Evolutionary conservation across 2,888 invertebrate genomes (phyloP).

Genomic region (Ophion obscuratus): DNA sequence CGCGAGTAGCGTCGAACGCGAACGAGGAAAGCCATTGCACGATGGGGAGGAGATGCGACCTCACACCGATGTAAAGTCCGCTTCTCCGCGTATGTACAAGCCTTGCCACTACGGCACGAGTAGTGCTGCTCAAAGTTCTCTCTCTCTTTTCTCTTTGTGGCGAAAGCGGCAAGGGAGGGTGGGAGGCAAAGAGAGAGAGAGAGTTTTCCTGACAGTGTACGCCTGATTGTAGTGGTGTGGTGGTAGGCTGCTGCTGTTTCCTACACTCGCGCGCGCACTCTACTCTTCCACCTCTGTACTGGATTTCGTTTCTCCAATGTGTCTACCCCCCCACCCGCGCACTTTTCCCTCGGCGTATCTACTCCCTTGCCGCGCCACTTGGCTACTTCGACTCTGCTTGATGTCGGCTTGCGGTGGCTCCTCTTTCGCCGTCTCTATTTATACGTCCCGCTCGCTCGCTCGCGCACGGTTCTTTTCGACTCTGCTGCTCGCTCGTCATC

Average conservation of each 20-base stretch:
- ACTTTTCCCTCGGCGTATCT: conserved; percentile 45
- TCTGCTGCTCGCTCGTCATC: too few relatives aligned
- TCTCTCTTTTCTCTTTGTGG: conserved; percentile 22
- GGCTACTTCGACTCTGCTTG: conserved; percentile 52
- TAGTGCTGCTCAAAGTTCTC: conserved; percentile 42
- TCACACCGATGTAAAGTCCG: conserved; percentile 49
- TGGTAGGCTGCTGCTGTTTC: conserved; percentile 36
- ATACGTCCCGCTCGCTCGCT: neutral
- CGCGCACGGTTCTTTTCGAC: too few relatives aligned
- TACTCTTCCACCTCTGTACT: conserved; percentile 42
- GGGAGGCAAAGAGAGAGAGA: conserved; percentile 44
- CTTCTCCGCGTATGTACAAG: conserved; percentile 47
- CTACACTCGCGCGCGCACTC: conserved; percentile 30
- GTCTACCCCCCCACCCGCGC: conserved; percentile 51
- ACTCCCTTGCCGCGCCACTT: conserved; percentile 37
- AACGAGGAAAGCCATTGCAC: conserved; percentile 57
- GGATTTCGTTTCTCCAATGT: conserved; percentile 49
- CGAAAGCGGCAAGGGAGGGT: neutral
- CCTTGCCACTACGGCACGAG: conserved; percentile 62
- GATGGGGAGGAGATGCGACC: conserved; percentile 66
- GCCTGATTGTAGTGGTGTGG: conserved; percentile 1
- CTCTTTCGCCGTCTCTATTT: conserved; percentile 3
- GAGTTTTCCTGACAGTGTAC: conserved; percentile 31
- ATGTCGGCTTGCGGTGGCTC: conserved; percentile 40
- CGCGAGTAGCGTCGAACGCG: conserved; percentile 52